These are phyloP conservation scores for Myrmecophaga tridactyla DNA, from an alignment of 2,113 vertebrate species.

Conservation along the genomic window DNA sequence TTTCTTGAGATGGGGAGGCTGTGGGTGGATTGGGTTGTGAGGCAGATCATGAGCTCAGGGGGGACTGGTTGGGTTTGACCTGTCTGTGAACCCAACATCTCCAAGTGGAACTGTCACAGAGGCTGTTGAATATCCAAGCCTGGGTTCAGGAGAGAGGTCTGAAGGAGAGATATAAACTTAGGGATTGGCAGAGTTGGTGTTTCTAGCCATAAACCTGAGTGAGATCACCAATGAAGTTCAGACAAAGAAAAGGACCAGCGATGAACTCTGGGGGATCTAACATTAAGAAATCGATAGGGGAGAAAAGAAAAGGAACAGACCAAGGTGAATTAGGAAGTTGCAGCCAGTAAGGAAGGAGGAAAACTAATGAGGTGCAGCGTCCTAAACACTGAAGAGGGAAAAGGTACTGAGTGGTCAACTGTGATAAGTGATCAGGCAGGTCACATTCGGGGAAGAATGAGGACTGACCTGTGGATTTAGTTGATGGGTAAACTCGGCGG, in stretches of 20 bases:
- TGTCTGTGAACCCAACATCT: neutral
- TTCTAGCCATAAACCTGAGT: neutral
- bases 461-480: neutral
- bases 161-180: neutral
- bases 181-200: neutral
- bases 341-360: neutral
- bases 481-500: neutral
- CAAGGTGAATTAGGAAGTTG: neutral
- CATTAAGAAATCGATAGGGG: neutral
- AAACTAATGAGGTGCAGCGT: neutral
- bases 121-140: neutral
- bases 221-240: neutral
- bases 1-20: neutral
- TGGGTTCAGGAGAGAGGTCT: neutral
- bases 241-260: neutral
- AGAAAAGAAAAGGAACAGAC: neutral
- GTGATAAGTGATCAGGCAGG: neutral
- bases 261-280: neutral
- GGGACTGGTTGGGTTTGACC: neutral
- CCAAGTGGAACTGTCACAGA: neutral
- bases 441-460: neutral
- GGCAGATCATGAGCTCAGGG: neutral
- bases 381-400: neutral
- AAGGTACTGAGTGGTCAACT: neutral
- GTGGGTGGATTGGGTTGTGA: fast-evolving